Percentiles rank a stretch among this genome's conserved stretches.
Conservation (phyloP, 2,888 invertebrate genomes). For the Deilephila elpenor region DNA sequence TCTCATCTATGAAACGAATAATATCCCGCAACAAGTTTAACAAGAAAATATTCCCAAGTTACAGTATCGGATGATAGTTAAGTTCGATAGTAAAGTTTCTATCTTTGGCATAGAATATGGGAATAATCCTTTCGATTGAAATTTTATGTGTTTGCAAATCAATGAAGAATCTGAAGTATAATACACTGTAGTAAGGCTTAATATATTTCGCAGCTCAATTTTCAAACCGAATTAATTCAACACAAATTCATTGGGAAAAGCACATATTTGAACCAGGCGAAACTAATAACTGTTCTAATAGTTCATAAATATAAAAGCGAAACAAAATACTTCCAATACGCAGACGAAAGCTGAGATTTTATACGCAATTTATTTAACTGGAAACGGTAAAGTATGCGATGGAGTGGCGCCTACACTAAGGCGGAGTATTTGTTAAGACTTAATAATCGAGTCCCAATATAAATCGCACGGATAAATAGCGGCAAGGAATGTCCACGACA, state of each 20-base stretch:
- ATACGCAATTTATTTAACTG: slow-evolving; percentile 4
- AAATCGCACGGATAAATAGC: slow-evolving; percentile 34
- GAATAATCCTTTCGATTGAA: not conserved
- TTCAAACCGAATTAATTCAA: not conserved
- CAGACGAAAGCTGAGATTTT: slow-evolving; percentile 4
- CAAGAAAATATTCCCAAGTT: not conserved
- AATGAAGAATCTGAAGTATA: not conserved
- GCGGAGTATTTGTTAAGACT: slow-evolving; percentile 6
- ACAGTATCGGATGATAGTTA: not conserved
- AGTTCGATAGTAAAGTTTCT: too few species aligned
- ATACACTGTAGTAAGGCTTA: not conserved
- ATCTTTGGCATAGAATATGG: not conserved
- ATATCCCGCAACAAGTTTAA: too few species aligned
- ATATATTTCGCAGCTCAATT: not conserved
- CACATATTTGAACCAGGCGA: not conserved
- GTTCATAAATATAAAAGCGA: not conserved
- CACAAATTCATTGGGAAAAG: not conserved
- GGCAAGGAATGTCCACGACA: slow-evolving; percentile 35
- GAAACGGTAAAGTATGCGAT: slow-evolving; percentile 18
- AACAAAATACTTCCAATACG: not conserved
- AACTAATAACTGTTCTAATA: not conserved
- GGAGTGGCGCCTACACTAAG: slow-evolving; percentile 18
- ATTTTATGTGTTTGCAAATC: not conserved
- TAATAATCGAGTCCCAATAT: slow-evolving; percentile 20
- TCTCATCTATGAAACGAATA: too few species aligned